phyloP scores from a whole-genome alignment of 1,140 invertebrate genomes.

The Ostrea edulis region DNA sequence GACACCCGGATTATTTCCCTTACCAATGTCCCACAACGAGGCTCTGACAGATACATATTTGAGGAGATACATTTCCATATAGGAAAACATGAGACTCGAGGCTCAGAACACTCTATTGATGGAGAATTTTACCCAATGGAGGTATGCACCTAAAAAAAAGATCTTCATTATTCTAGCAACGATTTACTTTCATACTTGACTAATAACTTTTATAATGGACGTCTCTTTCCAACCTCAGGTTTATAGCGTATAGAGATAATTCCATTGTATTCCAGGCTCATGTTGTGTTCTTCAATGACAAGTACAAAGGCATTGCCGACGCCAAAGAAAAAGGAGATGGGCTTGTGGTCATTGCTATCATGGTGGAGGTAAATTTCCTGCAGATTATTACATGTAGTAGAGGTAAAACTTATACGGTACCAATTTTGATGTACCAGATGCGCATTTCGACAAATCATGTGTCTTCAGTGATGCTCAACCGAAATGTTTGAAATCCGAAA shows the following conservation, averaged over 20 bases:
- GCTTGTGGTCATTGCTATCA: neutral
- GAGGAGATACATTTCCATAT: slow-evolving; percentile 24
- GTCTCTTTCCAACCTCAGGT: too few species aligned
- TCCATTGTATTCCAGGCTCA: neutral
- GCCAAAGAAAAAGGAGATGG: neutral
- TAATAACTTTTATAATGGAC: too few species aligned
- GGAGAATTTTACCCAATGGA: slow-evolving; percentile 17
- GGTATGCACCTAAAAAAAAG: neutral
- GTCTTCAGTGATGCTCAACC: too few species aligned
- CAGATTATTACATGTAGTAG: too few species aligned
- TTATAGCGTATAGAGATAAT: too few species aligned
- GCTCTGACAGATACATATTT: neutral
- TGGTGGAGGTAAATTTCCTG: neutral
- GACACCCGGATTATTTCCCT: neutral
- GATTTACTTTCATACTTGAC: too few species aligned
- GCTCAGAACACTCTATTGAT: slow-evolving; percentile 22
- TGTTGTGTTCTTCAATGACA: neutral
- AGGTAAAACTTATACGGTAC: too few species aligned
- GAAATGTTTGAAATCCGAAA: too few species aligned
- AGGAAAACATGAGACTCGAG: neutral
- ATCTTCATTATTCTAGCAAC: too few species aligned
- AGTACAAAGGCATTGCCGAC: neutral
- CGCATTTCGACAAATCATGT: too few species aligned
- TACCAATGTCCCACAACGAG: neutral
- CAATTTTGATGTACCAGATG: too few species aligned